Conservation (phyloP, 2,113 vertebrate genomes). For the Brevimyrus niger region DNA sequence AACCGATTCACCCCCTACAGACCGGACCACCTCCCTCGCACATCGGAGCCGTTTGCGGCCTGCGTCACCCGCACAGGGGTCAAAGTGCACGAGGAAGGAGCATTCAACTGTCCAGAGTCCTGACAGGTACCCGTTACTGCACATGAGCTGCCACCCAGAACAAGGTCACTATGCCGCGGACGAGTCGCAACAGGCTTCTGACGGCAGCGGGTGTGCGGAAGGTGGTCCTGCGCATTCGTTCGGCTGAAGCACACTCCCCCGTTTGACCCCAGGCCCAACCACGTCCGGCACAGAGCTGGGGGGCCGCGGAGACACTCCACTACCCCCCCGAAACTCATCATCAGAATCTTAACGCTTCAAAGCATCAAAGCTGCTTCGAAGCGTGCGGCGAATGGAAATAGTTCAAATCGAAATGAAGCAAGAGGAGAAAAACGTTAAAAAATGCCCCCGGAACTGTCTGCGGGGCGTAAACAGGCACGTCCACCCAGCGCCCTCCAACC, state of each 20-base stretch:
- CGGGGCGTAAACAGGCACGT: not conserved
- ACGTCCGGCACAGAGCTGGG: not conserved
- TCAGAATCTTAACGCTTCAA: not conserved
- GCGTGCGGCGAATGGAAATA: not conserved
- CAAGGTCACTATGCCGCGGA: not conserved
- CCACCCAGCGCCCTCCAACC: not conserved
- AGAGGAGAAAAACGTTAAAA: not conserved
- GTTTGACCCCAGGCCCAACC: not conserved
- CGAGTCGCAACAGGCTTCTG: not conserved
- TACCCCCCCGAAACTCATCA: not conserved
- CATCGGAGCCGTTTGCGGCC: not conserved
- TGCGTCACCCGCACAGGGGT: not conserved
- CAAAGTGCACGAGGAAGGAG: not conserved
- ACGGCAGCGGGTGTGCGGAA: not conserved
- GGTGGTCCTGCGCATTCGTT: not conserved
- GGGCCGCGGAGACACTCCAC: not conserved
- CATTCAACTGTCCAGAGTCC: too few species aligned
- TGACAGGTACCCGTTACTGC: not conserved
- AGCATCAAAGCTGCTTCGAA: not conserved
- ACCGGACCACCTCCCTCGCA: not conserved
- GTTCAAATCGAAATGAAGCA: slow-evolving; percentile 15
- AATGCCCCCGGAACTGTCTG: not conserved
- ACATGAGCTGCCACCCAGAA: not conserved
- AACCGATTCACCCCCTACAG: not conserved
- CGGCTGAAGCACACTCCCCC: not conserved